Conservation (phyloP, 2,888 invertebrate species). For the Luperina nickerlii region DNA sequence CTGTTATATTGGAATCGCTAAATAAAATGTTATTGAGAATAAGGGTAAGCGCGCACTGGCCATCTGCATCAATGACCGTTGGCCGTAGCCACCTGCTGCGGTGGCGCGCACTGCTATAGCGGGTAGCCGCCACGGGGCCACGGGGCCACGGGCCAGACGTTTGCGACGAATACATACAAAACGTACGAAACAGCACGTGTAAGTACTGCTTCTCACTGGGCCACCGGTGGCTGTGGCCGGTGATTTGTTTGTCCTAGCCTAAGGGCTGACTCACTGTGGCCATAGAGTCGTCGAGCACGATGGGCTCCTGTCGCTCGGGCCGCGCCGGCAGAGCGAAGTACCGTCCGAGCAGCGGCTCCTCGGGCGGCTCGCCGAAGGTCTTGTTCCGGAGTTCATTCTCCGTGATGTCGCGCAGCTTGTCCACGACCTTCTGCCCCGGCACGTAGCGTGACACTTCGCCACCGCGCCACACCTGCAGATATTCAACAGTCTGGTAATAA, state of each 20-base stretch:
- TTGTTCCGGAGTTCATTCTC: slow-evolving; percentile 81
- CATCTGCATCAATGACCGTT: not conserved
- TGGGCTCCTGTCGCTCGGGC: slow-evolving; percentile 85
- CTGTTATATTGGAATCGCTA: not conserved
- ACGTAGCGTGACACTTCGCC: slow-evolving; percentile 88
- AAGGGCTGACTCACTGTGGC: slow-evolving; percentile 71
- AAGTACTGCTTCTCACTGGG: not conserved
- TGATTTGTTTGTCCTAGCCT: not conserved
- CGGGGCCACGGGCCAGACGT: not conserved
- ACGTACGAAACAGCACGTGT: not conserved
- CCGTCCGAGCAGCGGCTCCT: slow-evolving; percentile 90
- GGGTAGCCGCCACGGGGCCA: not conserved
- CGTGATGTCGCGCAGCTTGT: slow-evolving; percentile 83
- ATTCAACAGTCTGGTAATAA: not conserved
- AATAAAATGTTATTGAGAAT: too few species aligned
- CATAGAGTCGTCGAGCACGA: slow-evolving; percentile 91
- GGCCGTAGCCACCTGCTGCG: not conserved
- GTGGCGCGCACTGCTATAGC: not conserved
- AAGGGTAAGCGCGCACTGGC: not conserved
- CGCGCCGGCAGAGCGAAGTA: slow-evolving; percentile 90
- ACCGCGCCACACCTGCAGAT: slow-evolving; percentile 84
- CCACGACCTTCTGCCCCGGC: slow-evolving; percentile 86
- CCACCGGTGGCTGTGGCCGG: not conserved
- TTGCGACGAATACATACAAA: not conserved
- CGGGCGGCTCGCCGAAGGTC: slow-evolving; percentile 90